Conservation (phyloP, 2,888 invertebrate species). For the Arge pagana region DNA sequence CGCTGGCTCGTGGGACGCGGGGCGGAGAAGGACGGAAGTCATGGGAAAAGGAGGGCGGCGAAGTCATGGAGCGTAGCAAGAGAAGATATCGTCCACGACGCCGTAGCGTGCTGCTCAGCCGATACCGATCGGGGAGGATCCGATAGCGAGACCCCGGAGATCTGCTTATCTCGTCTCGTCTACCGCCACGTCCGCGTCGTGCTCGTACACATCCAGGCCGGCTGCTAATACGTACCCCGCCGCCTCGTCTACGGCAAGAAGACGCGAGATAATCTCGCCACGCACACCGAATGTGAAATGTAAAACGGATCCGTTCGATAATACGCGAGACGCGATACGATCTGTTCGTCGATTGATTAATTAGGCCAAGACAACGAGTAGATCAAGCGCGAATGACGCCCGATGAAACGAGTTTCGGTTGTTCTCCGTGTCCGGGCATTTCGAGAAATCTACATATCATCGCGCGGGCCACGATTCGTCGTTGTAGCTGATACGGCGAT, state of each 20-base stretch:
- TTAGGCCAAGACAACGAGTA: too few relatives aligned
- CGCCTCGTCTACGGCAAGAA: neutral
- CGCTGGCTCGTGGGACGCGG: too few relatives aligned
- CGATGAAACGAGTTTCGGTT: too few relatives aligned
- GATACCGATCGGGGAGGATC: constrained; percentile 14
- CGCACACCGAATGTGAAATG: constrained; percentile 16
- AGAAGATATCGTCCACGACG: constrained; percentile 7
- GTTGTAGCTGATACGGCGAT: too few relatives aligned
- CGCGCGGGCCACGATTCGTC: too few relatives aligned
- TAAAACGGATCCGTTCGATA: constrained; percentile 10
- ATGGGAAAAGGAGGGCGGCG: neutral
- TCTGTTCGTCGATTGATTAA: constrained; percentile 19
- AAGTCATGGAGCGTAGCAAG: neutral
- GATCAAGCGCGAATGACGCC: too few relatives aligned
- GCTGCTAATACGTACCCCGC: constrained; percentile 5
- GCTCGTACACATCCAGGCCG: constrained; percentile 10
- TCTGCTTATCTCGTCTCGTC: constrained; percentile 15
- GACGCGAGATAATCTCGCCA: constrained; percentile 15
- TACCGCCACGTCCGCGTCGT: neutral
- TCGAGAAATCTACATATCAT: too few relatives aligned
- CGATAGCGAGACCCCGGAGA: constrained; percentile 9
- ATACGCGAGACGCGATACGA: constrained; percentile 5
- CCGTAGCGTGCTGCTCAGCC: constrained; percentile 13
- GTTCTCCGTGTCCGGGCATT: too few relatives aligned
- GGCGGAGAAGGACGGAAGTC: neutral